Conservation (phyloP, 1,140 invertebrate species). For the Oreohelix idahoensis region DNA sequence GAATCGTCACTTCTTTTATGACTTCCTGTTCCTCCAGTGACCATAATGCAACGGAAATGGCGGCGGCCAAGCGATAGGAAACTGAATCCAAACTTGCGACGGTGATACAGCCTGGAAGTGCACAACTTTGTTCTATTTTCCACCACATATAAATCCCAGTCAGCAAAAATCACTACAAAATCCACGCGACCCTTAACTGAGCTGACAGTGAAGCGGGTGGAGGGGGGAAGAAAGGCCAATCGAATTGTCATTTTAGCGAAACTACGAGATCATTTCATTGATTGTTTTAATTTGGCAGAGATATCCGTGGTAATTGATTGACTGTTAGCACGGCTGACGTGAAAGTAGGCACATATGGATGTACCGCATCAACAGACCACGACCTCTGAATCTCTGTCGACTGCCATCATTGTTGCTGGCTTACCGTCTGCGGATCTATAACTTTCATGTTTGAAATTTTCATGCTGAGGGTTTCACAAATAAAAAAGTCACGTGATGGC, state of each 20-base stretch:
- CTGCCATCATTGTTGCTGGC: no score
- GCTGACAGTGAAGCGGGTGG: neutral
- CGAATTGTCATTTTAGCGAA: neutral
- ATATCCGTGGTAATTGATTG: no score
- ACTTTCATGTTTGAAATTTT: no score
- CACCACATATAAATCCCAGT: neutral
- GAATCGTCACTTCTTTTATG: conserved; percentile 5
- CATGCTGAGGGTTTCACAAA: no score
- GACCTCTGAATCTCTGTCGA: no score
- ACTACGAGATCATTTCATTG: neutral
- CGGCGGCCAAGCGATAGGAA: neutral
- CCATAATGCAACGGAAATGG: conserved; percentile 8
- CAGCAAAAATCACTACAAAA: neutral
- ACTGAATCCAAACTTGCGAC: neutral
- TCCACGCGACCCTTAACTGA: neutral
- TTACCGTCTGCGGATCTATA: no score
- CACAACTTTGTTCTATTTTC: neutral
- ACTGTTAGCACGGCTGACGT: no score
- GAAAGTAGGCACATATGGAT: no score
- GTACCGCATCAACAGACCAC: no score
- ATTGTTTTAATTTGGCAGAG: neutral
- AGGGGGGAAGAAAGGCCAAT: neutral
- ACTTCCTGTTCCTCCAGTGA: neutral
- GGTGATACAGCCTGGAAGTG: neutral
- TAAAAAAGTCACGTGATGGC: no score